A percentile compares a stretch with the other conserved stretches of the same genome.
These are phyloP conservation scores for Pelmatolapia mariae DNA, from an alignment of 2,113 vertebrate genomes.

Conservation along the genomic window DNA sequence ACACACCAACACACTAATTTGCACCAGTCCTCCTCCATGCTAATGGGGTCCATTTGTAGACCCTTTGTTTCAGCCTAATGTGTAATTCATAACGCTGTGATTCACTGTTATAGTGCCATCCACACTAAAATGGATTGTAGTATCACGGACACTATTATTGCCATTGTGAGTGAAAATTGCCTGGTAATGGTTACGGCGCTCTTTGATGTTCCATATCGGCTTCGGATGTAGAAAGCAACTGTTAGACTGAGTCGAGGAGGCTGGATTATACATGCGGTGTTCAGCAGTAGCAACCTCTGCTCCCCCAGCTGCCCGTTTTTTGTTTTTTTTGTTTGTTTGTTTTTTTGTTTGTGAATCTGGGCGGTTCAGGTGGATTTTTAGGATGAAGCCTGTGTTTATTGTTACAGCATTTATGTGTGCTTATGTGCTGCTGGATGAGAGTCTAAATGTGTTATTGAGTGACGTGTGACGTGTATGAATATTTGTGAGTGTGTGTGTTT, in stretches of 20 bases:
- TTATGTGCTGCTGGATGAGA: not conserved
- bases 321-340: not conserved
- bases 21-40: slow-evolving; percentile 21
- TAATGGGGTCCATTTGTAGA: slow-evolving; percentile 47
- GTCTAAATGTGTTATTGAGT: not conserved
- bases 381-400: slow-evolving; percentile 5
- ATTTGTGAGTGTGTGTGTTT: not conserved
- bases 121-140: slow-evolving; percentile 44
- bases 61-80: slow-evolving; percentile 51
- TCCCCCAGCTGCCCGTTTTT: slow-evolving; percentile 8
- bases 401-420: not conserved
- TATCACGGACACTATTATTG: slow-evolving; percentile 40
- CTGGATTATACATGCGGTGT: not conserved
- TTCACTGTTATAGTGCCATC: slow-evolving; percentile 24
- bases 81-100: slow-evolving; percentile 53
- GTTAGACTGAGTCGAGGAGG: slow-evolving; percentile 25
- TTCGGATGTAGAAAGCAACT: slow-evolving; percentile 49
- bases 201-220: slow-evolving; percentile 64
- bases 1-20: not conserved
- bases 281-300: slow-evolving; percentile 32
- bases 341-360: slow-evolving; percentile 13
- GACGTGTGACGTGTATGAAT: not conserved
- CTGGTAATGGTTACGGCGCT: slow-evolving; percentile 42
- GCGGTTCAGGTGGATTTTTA: slow-evolving; percentile 31
- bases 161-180: slow-evolving; percentile 50